Evolutionary conservation across 2,797 vertebrate genomes (phyloP).

Genomic region (Bryconaethiops microstoma): DNA sequence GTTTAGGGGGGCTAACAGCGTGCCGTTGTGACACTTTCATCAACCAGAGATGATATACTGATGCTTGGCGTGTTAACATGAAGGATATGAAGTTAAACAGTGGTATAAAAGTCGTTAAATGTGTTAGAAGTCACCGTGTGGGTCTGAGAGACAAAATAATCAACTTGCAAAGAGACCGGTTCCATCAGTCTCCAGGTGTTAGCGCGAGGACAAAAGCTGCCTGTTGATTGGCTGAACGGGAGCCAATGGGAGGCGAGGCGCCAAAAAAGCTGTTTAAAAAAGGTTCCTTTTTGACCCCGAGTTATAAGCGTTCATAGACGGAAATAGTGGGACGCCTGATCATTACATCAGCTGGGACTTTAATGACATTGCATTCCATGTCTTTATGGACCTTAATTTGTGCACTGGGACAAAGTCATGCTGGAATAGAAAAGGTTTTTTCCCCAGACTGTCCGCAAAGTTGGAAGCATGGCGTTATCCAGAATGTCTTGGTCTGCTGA

Average conservation of each 20-base stretch:
- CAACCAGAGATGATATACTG: neutral
- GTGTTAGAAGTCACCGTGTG: neutral
- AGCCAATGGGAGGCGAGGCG: constrained; percentile 56
- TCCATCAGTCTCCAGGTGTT: neutral
- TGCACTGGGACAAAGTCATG: no score
- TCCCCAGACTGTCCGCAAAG: no score
- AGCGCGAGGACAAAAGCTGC: neutral
- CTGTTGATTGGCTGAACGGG: constrained; percentile 49
- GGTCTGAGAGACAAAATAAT: neutral
- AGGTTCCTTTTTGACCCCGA: neutral
- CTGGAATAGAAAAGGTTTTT: no score
- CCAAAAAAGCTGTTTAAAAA: constrained; percentile 51
- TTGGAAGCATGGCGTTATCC: no score
- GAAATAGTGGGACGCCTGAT: no score
- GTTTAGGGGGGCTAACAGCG: neutral
- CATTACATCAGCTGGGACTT: no score
- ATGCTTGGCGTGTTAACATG: neutral
- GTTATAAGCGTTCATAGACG: neutral
- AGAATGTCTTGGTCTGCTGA: no score
- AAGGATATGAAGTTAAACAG: neutral
- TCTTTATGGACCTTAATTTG: no score
- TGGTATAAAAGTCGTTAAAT: neutral
- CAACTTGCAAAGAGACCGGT: neutral
- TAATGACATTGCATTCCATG: no score
- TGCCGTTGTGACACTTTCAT: neutral